A percentile compares a stretch with the other conserved stretches of the same genome.
Evolutionary conservation across 2,888 invertebrate genomes (phyloP).

Genomic region (Plemyria rubiginata): DNA sequence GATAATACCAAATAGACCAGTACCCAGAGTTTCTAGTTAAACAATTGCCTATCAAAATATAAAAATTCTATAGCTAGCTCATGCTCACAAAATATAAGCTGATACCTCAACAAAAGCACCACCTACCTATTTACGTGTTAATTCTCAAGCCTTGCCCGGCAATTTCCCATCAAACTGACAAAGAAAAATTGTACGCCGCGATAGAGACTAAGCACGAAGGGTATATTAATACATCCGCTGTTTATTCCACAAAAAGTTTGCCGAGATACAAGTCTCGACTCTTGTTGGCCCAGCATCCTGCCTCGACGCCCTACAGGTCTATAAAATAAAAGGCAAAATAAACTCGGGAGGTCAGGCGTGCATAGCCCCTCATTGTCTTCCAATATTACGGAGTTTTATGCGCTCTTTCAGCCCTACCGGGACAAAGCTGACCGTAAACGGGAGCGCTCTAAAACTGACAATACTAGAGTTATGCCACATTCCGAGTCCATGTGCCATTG

Average conservation of each 20-base stretch:
- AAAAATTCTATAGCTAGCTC: constrained; percentile 6
- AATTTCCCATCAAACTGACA: constrained; percentile 39
- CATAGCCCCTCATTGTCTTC: constrained; percentile 53
- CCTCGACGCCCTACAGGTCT: constrained; percentile 54
- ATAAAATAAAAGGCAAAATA: constrained; percentile 74
- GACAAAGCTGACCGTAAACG: constrained; percentile 56
- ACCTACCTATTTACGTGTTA: constrained; percentile 25
- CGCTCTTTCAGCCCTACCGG: constrained; percentile 49
- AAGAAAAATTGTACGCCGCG: constrained; percentile 39
- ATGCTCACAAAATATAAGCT: constrained; percentile 1
- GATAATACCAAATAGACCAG: too few relatives aligned
- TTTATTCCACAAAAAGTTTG: constrained; percentile 62
- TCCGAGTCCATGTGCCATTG: constrained; percentile 54
- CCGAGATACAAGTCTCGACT: constrained; percentile 44
- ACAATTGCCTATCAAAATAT: constrained; percentile 4
- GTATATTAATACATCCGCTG: constrained; percentile 68
- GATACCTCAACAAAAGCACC: constrained; percentile 19
- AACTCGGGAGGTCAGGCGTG: constrained; percentile 71
- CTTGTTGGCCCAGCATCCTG: constrained; percentile 64
- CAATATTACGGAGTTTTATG: constrained; percentile 50
- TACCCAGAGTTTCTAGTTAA: not conserved
- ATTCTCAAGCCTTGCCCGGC: constrained; percentile 23
- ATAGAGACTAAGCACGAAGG: constrained; percentile 47
- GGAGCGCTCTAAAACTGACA: constrained; percentile 67
- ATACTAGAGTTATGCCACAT: constrained; percentile 50